Base-by-base conservation (phyloP, 2,797 vertebrate genomes). In the Phyllotis vaccarum region DNA sequence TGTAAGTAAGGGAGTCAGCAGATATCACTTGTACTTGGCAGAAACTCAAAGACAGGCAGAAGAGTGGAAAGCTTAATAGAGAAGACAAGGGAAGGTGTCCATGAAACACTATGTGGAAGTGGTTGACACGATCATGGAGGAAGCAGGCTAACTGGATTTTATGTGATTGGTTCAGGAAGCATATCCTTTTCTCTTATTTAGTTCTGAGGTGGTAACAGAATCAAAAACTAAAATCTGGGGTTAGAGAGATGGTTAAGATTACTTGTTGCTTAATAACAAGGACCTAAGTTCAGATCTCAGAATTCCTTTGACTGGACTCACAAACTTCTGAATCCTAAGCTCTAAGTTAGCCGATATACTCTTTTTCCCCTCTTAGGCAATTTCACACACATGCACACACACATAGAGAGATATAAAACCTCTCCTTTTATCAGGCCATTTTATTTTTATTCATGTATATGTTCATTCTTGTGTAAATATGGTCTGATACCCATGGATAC, bases 1-100 rank as follows among this genome's bases (percentile, higher is more conserved):
- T 56, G 1, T 62, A 89, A 87, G 43, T 24, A 89, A 90, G 13
- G 9, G 60, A 82, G 43, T 54, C 56, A 86, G 81, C 37, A 56
- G 95, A n/a, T 54, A 82, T 58, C 22, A 86, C 27, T 87, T 90
- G 56, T 3, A 54, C 94, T 94, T 95, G 86, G 60, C 68, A 90
- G 60, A 86, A 6, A 92, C 37, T 86, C 78, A 75, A 68, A 93
- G 31, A 27, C 40, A 90, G n/a, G 24, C 2, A 21, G 40, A 79
- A 2, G 31, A 78, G 54, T 75, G 13, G 27, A 37, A 62, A 52
- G 31, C 13, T 88, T 92, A 87, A 72, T 17, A 68, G 54, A 27
- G 12, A 31, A 85, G 34, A 78, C 49, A 89, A 72, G 17, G 14
- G 3, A 92, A 80, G 5, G 0, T 72, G 22, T 49, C 31, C 12